Evolutionary conservation across 2,797 vertebrate species (phyloP), one percentile per base, ranked within the genome.

Genomic region (Champsocephalus esox): DNA sequence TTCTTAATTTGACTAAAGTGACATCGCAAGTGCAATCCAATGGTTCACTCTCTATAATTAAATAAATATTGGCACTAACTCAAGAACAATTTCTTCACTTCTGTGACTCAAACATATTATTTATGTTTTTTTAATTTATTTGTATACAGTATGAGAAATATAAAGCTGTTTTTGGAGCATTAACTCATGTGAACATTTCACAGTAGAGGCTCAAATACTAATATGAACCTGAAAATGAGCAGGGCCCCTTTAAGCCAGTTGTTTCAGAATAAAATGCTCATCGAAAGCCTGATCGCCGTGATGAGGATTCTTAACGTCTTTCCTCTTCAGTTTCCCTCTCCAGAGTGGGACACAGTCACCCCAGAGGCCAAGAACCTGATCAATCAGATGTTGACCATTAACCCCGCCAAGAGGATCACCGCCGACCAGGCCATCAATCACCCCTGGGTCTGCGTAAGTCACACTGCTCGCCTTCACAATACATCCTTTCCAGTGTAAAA

Each of bases 321-420:
- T 34, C 64, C 74, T 94, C 90, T 85, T 83, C 60, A 99, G 98
- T 99, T 99, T 89, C 98, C 98, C 2, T 99, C 98, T 87, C 98
- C 98, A 38, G 98, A 99, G 94, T 99, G 98, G 98, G 98, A 99
- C 93, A 99, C 98, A 0, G 98, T 99, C 89, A 99, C 98, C 67
- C 97, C 98, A 0, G 98, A 99, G 94, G 98, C 98, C 89, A 99
- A 99, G 95, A 99, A 99, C 86, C 94, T 99, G 90, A 99, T 99
- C 93, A 99, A 99, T 92, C 98, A 99, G 93, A 99, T 99, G 98
- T 87, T 99, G 93, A 99, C 98, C 0, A 99, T 99, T 93, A 99
- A 99, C 91, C 98, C 98, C 13, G 97, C 98, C 77, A 99, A 99
- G 89, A 96, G 98, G 73, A 99, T 99, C 93, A 99, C 97, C 4